These are phyloP conservation scores for Enteromius argenteus DNA, from an alignment of 2,797 vertebrate species.

Conservation along the genomic window DNA sequence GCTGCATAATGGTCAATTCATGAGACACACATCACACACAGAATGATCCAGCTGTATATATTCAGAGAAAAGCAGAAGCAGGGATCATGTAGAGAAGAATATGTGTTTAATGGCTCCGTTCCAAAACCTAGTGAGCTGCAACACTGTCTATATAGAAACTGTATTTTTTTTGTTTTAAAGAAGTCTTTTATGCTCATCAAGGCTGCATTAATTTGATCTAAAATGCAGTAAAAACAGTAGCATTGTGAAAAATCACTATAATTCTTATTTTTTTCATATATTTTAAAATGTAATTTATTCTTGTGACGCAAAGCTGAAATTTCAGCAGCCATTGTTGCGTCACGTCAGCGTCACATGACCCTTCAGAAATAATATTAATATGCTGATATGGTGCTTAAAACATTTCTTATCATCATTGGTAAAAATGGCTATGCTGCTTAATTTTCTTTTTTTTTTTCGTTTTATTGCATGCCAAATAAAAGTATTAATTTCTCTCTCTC, in stretches of 20 bases:
- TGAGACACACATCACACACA: not conserved
- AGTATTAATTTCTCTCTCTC: not conserved
- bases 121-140: not conserved
- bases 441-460: not conserved
- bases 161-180: not conserved
- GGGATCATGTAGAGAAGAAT: not conserved
- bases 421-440: not conserved
- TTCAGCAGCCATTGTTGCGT: not conserved
- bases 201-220: not conserved
- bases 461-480: not conserved
- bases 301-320: not conserved
- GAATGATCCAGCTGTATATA: not conserved
- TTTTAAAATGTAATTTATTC: not conserved
- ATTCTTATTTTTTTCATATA: not conserved
- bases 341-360: not conserved
- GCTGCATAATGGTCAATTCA: constrained; percentile 30
- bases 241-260: not conserved
- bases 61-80: not conserved
- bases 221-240: not conserved
- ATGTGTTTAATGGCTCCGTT: not conserved
- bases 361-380: not conserved
- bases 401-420: not conserved
- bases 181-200: not conserved
- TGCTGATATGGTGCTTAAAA: not conserved
- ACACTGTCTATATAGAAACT: not conserved